Percentiles rank a stretch among this genome's conserved stretches.
Conservation (phyloP, 2,797 vertebrate species). For the Coracias cyanogaster region DNA sequence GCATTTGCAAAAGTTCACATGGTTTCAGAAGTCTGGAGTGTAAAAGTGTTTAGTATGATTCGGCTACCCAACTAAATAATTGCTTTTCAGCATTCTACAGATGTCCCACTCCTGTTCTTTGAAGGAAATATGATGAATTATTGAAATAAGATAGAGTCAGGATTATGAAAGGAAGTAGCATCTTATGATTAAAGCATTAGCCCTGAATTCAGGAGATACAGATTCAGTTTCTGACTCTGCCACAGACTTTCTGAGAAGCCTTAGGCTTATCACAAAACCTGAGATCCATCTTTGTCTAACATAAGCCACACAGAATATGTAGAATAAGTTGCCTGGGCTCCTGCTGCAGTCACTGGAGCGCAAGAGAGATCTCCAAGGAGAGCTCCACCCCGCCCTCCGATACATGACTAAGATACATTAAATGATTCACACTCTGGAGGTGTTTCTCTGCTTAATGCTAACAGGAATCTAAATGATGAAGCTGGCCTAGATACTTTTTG, state of each 20-base stretch:
- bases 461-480: not conserved
- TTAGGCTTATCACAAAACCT: conserved; percentile 9
- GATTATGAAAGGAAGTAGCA: conserved; percentile 20
- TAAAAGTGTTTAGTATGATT: conserved; percentile 26
- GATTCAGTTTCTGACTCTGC: not conserved
- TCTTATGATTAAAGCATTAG: conserved; percentile 35
- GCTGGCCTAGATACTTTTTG: not conserved
- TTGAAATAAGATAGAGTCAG: conserved; percentile 35
- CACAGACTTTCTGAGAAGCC: conserved; percentile 10
- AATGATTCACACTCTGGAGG: conserved; percentile 15
- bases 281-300: not conserved
- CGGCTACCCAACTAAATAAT: conserved; percentile 56
- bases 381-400: not conserved
- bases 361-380: not conserved
- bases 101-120: conserved; percentile 22
- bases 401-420: not conserved
- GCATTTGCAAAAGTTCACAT: conserved; percentile 65
- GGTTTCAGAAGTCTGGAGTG: conserved; percentile 53
- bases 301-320: not conserved
- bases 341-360: not conserved
- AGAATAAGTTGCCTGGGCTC: not conserved
- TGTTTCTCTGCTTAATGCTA: not conserved
- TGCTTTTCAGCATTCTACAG: conserved; percentile 32
- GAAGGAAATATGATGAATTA: conserved; percentile 41
- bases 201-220: not conserved